Evolutionary conservation across 2,797 vertebrate genomes (phyloP), one percentile per base, ranked within the genome.

Genomic region (Halcyon leucocephala): DNA sequence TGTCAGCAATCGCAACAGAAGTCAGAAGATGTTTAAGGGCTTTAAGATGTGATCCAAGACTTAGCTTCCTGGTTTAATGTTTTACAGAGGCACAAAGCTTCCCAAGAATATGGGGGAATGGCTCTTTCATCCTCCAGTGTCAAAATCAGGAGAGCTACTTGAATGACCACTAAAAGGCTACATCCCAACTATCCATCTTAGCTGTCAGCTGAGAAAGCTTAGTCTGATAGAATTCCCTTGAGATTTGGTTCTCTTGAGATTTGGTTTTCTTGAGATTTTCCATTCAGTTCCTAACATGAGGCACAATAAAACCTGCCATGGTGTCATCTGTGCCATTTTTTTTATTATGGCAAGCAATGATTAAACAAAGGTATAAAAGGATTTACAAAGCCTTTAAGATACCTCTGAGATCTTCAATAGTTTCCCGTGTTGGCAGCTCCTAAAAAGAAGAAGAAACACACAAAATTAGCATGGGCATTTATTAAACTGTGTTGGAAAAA

Each of bases 401-500:
- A 98, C 98, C 98, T 98, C 96, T 97, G 72, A 98, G 97, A 93
- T 98, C 98, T 90, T 98, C 98, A 89, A 95, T 97, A 19, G 98
- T 98, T 89, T 98, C 98, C 81, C 94, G 97, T 24, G 93, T 96
- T 55, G 97, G 92, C 76, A 98, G 69, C 39, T 97, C 98, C 98
- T 98, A 95, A 84, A 95, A 94, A 86, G 4, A 26, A 82, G 93
- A 89, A 64, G 11, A 60, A 90, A 33, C 24, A 66, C 39, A 86
- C n/a, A 80, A 65, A 67, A 90, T 91, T 54, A 96, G 12, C 42
- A 55, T 7, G 8, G 44, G 9, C n/a, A 58, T 51, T 72, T 70
- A 82, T 77, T 89, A 80, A 64, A 84, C 51, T 77, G 6, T 60
- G 19, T 31, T 79, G 54, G n/a, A 74, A 93, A 94, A 39, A 25